Percentiles rank a stretch among this genome's conserved stretches.
Conservation (phyloP, 2,888 invertebrate genomes). For the Oeneis ivallda region DNA sequence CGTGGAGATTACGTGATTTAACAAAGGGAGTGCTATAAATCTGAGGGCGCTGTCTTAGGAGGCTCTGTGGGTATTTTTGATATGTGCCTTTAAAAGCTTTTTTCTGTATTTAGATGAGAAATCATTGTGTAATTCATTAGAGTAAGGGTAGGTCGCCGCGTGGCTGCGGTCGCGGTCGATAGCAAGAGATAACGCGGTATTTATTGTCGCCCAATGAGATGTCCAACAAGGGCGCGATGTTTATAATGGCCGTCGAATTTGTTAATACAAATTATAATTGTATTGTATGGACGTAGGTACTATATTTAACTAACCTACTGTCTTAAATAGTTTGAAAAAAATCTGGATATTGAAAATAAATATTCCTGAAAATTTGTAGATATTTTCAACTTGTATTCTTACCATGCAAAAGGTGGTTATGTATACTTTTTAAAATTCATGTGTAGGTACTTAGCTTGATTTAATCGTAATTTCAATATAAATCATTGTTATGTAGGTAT, state of each 20-base stretch:
- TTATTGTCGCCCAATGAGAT: conserved; percentile 75
- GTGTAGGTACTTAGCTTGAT: neutral
- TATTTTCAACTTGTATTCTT: too few relatives aligned
- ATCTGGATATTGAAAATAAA: too few relatives aligned
- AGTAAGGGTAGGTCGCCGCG: conserved; percentile 72
- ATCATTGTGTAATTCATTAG: conserved; percentile 82
- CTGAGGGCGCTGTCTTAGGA: conserved; percentile 79
- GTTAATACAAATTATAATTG: conserved; percentile 58
- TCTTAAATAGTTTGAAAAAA: too few relatives aligned
- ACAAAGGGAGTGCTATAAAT: conserved; percentile 80
- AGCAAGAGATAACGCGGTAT: conserved; percentile 77
- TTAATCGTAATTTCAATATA: conserved; percentile 11
- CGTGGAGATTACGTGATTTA: conserved; percentile 82
- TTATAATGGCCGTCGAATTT: conserved; percentile 72
- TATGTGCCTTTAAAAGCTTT: conserved; percentile 83
- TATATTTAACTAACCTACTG: too few relatives aligned
- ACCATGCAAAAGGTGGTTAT: too few relatives aligned
- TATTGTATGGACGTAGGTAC: too few relatives aligned
- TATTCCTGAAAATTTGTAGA: too few relatives aligned
- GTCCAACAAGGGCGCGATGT: conserved; percentile 67
- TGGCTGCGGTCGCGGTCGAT: conserved; percentile 71
- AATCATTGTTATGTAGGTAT: conserved; percentile 20
- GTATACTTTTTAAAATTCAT: too few relatives aligned
- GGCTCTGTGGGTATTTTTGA: conserved; percentile 82
- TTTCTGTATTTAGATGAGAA: conserved; percentile 82